Evolutionary conservation across 2,797 vertebrate genomes (phyloP), one percentile per base, ranked within the genome.

Genomic region (Petrocephalus sullivani): DNA sequence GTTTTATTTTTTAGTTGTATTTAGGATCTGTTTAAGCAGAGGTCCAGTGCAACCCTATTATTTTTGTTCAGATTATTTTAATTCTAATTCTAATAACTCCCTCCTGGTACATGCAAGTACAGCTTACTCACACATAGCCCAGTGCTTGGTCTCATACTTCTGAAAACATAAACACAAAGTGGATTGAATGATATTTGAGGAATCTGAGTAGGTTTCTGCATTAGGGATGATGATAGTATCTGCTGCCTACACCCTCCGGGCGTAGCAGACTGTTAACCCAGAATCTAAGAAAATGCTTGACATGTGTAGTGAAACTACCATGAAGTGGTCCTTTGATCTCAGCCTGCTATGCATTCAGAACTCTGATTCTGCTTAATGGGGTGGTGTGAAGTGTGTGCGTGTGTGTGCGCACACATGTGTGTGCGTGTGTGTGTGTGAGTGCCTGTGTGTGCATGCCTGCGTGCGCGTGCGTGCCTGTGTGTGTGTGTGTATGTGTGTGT

Each of bases 321-420:
- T 41, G 23, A 58, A 85, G 23, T 7, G 53, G 7, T 7, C 16
- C 84, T 85, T 60, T 85, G 84, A 85, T 85, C 84, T 58, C 54
- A 9, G 53, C 33, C 37, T 54, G 23, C 51, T 85, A 57, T 9
- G 54, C 54, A 85, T 9, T 58, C 54, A 58, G 84, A 41, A 3
- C 84, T 53, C 84, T 57, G 53, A 85, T 37, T n/a, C 84, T 41
- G 14, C 49, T 58, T 85, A 85, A 58, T 85, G 84, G 84, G 23
- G 23, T 58, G 84, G 23, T 37, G 84, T 58, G 54, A 85, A 60
- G 28, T 28, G 33, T 85, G 3, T n/a, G 64, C 41, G 28, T 28
- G 33, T 85, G 3, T n/a, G 64, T 71, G 56, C 6, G 56, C 14
- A 33, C 19, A n/a, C 9, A 23, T 41, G 75, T 58, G 53, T 85